phyloP scores from a whole-genome alignment of 2,113 vertebrate species.

The Myanophis thanlyinensis region DNA sequence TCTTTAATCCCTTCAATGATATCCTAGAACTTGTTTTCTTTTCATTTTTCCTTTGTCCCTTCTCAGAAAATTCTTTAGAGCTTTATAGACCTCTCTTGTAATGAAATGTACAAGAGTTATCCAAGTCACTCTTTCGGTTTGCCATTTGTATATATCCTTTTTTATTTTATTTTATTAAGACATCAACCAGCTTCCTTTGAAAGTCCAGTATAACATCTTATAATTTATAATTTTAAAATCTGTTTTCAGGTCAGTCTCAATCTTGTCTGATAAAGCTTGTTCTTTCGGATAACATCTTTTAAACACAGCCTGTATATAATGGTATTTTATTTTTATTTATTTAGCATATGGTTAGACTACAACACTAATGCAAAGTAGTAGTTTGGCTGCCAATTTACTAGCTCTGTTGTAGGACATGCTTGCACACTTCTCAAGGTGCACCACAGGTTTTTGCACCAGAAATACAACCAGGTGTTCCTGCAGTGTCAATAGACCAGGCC shows the following conservation, averaged over 20 bases:
- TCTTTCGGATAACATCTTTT: background rate
- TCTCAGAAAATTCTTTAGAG: background rate
- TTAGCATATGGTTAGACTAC: background rate
- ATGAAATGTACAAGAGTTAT: background rate
- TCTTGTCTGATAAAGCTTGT: background rate
- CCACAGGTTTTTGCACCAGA: background rate
- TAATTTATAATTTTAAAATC: background rate
- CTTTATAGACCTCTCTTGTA: background rate
- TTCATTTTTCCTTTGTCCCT: background rate
- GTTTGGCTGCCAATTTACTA: background rate
- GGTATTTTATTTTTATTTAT: background rate
- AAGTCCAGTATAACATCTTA: background rate
- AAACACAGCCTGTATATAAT: background rate
- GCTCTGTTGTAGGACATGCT: background rate
- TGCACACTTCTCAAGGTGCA: background rate
- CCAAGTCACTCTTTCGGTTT: background rate
- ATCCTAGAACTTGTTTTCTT: background rate
- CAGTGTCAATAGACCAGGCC: background rate
- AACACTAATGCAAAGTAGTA: background rate
- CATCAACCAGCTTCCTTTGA: background rate
- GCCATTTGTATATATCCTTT: background rate
- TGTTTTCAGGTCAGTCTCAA: background rate
- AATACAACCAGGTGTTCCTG: background rate
- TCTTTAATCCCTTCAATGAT: background rate
- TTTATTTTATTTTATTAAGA: background rate